These are phyloP conservation scores for Ophion ventricosus DNA, from an alignment of 2,888 invertebrate species.

Conservation along the genomic window DNA sequence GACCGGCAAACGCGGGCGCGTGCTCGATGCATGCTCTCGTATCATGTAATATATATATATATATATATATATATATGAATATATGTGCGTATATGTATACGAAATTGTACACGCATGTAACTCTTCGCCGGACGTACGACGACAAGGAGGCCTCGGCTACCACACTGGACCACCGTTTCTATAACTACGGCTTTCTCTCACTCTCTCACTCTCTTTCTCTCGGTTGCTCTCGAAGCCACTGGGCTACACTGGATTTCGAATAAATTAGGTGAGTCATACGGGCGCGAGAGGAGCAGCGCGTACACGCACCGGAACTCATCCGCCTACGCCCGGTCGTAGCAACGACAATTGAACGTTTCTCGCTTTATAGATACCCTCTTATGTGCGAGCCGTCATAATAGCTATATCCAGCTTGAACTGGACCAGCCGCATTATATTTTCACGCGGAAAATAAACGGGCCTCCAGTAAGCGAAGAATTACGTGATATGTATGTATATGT, in stretches of 20 bases:
- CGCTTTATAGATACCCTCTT: slow-evolving; percentile 61
- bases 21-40: slow-evolving; percentile 59
- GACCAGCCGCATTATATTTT: slow-evolving; percentile 54
- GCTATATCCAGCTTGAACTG: slow-evolving; percentile 60
- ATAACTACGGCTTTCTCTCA: slow-evolving; percentile 52
- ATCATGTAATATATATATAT: slow-evolving; percentile 4
- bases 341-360: slow-evolving; percentile 61
- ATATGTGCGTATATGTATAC: background rate
- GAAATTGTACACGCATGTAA: slow-evolving; percentile 46
- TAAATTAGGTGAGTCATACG: slow-evolving; percentile 78
- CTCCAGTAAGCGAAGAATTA: slow-evolving; percentile 24
- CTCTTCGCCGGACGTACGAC: slow-evolving; percentile 60
- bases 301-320: slow-evolving; percentile 69
- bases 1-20: slow-evolving; percentile 64
- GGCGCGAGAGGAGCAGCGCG: slow-evolving; percentile 51
- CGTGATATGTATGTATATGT: background rate
- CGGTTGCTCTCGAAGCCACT: slow-evolving; percentile 35
- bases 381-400: slow-evolving; percentile 45
- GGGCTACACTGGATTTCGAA: slow-evolving; percentile 70
- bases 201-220: slow-evolving; percentile 17
- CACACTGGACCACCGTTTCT: slow-evolving; percentile 68
- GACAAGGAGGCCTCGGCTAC: slow-evolving; percentile 66
- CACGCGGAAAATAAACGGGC: slow-evolving; percentile 47
- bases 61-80: background rate
- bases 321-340: slow-evolving; percentile 53